Conservation (phyloP, 2,888 invertebrate genomes). For the Lycaena phlaeas region DNA sequence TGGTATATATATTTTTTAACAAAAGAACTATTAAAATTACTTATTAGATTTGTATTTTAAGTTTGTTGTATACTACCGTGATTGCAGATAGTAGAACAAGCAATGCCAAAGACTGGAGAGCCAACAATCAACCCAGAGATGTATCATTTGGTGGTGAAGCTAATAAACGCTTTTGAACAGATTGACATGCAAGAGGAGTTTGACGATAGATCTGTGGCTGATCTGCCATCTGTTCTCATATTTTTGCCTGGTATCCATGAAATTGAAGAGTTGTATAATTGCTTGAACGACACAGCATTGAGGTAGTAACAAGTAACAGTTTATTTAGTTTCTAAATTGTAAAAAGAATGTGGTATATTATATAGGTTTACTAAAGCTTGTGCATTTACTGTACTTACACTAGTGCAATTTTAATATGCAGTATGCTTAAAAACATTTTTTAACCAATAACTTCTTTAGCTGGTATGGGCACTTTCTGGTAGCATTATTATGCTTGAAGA, state of each 20-base stretch:
- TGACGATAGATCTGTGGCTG: conserved; percentile 30
- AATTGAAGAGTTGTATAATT: conserved; percentile 80
- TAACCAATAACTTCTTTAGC: too few relatives aligned
- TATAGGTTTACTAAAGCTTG: too few relatives aligned
- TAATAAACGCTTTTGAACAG: conserved; percentile 77
- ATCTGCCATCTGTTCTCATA: conserved; percentile 81
- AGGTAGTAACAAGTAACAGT: conserved; percentile 31
- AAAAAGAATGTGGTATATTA: too few relatives aligned
- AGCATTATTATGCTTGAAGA: too few relatives aligned
- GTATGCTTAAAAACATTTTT: too few relatives aligned
- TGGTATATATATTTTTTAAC: neutral
- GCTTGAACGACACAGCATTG: conserved; percentile 33
- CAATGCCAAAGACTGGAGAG: conserved; percentile 47
- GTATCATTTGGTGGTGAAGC: conserved; percentile 73
- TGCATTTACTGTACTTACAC: too few relatives aligned
- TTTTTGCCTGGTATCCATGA: conserved; percentile 92
- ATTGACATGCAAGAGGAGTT: conserved; percentile 70
- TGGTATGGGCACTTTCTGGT: too few relatives aligned
- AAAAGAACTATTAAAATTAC: conserved; percentile 2
- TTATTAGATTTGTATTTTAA: too few relatives aligned
- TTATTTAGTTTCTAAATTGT: too few relatives aligned
- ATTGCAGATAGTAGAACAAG: conserved; percentile 26
- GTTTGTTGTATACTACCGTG: too few relatives aligned
- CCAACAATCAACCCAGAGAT: conserved; percentile 74
- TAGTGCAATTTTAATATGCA: too few relatives aligned